Percentiles rank a stretch among this genome's conserved stretches.
Conservation (phyloP, 2,797 vertebrate species). For the Paratrypauchen microcephalus region DNA sequence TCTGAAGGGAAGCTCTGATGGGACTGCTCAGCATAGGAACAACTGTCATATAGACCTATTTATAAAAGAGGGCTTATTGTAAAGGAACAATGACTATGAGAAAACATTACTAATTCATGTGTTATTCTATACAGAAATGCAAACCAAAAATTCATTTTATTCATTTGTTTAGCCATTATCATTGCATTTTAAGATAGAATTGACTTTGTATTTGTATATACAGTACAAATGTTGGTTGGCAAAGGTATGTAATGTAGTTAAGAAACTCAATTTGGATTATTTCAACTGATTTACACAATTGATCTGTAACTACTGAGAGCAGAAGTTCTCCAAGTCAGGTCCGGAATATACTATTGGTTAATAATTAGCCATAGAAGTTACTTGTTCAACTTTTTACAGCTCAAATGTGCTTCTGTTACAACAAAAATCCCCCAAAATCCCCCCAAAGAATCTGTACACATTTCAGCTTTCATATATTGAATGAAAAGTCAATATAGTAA, state of each 20-base stretch:
- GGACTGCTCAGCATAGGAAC: constrained; percentile 67
- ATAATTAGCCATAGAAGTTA: too few species aligned
- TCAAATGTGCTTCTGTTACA: too few species aligned
- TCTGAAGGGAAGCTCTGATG: constrained; percentile 69
- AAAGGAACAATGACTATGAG: background rate
- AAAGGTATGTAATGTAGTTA: background rate
- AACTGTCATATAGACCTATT: constrained; percentile 57
- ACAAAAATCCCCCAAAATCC: too few species aligned
- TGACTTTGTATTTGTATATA: background rate
- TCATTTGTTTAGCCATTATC: background rate
- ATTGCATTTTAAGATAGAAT: background rate
- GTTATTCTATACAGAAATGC: background rate
- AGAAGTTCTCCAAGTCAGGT: background rate
- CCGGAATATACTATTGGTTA: too few species aligned
- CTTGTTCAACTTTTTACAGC: too few species aligned
- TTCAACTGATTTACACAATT: background rate
- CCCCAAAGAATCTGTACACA: too few species aligned
- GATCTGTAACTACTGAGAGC: background rate
- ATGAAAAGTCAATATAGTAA: too few species aligned
- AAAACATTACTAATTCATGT: background rate
- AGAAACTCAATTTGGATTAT: background rate
- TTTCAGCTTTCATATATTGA: too few species aligned
- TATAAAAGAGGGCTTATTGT: constrained; percentile 9
- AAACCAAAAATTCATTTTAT: background rate
- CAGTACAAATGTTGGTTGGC: background rate